A percentile compares a stretch with the other conserved stretches of the same genome.
These are phyloP conservation scores for Gymnothorax reevesii DNA, from an alignment of 2,797 vertebrate species.

Conservation along the genomic window DNA sequence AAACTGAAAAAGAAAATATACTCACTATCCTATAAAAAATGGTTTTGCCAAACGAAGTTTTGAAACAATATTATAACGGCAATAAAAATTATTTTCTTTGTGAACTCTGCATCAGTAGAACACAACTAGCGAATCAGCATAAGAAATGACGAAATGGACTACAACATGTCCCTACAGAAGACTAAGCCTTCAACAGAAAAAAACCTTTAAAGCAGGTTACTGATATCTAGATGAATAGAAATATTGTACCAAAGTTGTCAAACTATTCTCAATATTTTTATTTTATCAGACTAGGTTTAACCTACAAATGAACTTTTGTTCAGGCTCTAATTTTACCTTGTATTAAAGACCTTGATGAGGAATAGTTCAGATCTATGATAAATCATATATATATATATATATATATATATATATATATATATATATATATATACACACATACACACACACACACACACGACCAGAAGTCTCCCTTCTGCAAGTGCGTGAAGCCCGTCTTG, in stretches of 20 bases:
- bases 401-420: no score
- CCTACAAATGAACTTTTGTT: no score
- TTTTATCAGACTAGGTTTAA: no score
- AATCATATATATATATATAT: no score
- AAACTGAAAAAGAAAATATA: slow-evolving; percentile 65
- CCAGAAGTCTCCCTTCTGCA: neutral
- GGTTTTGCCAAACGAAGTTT: neutral
- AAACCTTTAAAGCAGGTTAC: neutral
- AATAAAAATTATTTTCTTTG: neutral
- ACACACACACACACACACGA: no score
- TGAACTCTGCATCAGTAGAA: neutral
- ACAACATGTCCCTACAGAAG: neutral
- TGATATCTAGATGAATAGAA: no score
- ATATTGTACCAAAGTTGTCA: no score
- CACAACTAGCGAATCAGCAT: neutral
- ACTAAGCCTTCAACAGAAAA: neutral
- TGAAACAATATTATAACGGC: neutral
- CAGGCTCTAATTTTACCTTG: no score
- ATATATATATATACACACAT: no score
- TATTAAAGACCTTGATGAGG: no score
- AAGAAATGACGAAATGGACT: neutral
- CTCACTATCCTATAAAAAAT: neutral
- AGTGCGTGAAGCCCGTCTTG: neutral
- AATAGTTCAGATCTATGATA: no score
- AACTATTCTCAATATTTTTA: no score